Evolutionary conservation across 2,888 invertebrate genomes (phyloP).

Genomic region (Crematogaster levior): DNA sequence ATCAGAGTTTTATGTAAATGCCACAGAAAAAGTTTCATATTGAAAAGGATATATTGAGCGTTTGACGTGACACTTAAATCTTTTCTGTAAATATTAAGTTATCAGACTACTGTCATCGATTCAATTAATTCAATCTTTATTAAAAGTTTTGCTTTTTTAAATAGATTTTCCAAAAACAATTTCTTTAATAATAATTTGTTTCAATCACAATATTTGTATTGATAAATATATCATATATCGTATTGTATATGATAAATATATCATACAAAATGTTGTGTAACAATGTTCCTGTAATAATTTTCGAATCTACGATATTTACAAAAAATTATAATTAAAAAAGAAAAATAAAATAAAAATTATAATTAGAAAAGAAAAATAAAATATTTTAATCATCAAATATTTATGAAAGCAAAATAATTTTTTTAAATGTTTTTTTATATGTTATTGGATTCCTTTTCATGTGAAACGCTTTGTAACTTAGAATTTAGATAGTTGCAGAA

Average conservation of each 20-base stretch:
- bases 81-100: constrained; percentile 75
- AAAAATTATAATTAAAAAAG: no score
- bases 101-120: constrained; percentile 68
- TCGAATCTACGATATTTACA: not conserved
- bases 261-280: no score
- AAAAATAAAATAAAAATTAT: no score
- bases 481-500: not conserved
- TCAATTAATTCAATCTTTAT: constrained; percentile 77
- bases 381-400: not conserved
- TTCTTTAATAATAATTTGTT: no score
- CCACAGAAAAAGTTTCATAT: constrained; percentile 73
- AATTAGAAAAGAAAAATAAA: no score
- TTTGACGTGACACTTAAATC: constrained; percentile 75
- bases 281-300: constrained; percentile 14
- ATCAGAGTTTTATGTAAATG: constrained; percentile 72
- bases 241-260: no score
- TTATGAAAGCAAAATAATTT: not conserved
- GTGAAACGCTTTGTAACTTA: not conserved
- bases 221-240: no score
- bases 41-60: constrained; percentile 73
- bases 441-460: not conserved
- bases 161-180: constrained; percentile 1
- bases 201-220: no score
- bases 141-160: constrained; percentile 73
- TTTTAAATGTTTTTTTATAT: not conserved